Evolutionary conservation across 2,888 invertebrate species (phyloP), one percentile per base, ranked within the genome.

Genomic region (Rhaphigaster nebulosa): DNA sequence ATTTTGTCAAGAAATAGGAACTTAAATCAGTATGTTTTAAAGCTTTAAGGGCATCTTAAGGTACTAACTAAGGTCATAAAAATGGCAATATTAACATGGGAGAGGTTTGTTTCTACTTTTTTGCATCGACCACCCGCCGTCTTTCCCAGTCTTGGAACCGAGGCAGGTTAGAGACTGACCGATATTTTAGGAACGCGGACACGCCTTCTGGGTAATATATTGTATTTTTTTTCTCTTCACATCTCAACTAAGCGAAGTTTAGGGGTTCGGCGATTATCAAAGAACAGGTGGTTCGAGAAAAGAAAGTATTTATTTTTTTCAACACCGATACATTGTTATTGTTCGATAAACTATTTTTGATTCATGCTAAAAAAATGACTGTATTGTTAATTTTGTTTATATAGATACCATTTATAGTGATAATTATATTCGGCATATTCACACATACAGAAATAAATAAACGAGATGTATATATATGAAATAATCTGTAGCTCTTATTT

Each of bases 191-290:
- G 80, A 45, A 84, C 34, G 45, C 84, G 84, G 84, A 84, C 84
- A 84, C 84, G 84, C 84, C 84, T 84, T 45, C 84, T 84, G n/a
- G 84, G 45, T 84, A 84, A 84, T 84, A 45, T 84, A 84, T 84
- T 45, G 84, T 13, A 18, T 84, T 84, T 80, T 76, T 84, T 84
- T 45, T 45, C 84, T n/a, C 84, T 84, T 45, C 45, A 45, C 84
- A n/a, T 41, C 45, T 26, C 45, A 45, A 45, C 84, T 45, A 84
- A 84, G 45, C 84, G 70, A 70, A 70, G 70, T 70, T 70, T 18
- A 70, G 70, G 20, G 70, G 70, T 70, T 70, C 70, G 70, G 70
- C 70, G 70, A 70, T 70, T 70, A 70, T 34, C 20, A 70, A 70
- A 70, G 34, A 70, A 70, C 34, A 70, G 70, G 34, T 70, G 70